Percentiles rank a stretch among this genome's conserved stretches.
Evolutionary conservation across 2,888 invertebrate species (phyloP).

Genomic region (Eristalis pertinax): DNA sequence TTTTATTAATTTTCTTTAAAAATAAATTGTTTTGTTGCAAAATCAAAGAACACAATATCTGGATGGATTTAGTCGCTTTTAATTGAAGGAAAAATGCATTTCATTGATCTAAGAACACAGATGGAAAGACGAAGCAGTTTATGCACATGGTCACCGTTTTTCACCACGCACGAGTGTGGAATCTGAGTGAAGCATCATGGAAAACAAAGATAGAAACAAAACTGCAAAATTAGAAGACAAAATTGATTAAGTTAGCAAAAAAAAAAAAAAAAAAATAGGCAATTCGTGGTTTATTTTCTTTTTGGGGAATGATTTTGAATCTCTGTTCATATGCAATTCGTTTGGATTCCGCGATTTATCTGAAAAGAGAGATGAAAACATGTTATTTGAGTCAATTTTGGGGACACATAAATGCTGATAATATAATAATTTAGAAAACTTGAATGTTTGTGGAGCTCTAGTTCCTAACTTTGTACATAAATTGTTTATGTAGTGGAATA

Average conservation of each 20-base stretch:
- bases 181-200: not conserved
- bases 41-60: conserved; percentile 25
- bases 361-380: not conserved
- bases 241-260: not conserved
- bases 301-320: not conserved
- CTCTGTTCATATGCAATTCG: not conserved
- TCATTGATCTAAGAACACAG: conserved; percentile 19
- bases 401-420: not conserved
- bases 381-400: not conserved
- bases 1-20: not conserved
- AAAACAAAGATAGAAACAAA: not conserved
- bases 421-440: too few relatives aligned
- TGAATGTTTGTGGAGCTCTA: too few relatives aligned
- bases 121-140: conserved; percentile 9
- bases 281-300: not conserved
- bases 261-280: too few relatives aligned
- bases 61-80: not conserved
- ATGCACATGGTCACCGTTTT: conserved; percentile 1
- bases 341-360: not conserved
- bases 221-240: not conserved
- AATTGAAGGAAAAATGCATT: not conserved
- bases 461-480: too few relatives aligned
- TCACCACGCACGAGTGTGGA: not conserved
- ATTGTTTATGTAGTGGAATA: too few relatives aligned
- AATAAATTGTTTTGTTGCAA: not conserved